Base-by-base conservation (phyloP, 2,113 vertebrate species). In the Aleadryas rufinucha region DNA sequence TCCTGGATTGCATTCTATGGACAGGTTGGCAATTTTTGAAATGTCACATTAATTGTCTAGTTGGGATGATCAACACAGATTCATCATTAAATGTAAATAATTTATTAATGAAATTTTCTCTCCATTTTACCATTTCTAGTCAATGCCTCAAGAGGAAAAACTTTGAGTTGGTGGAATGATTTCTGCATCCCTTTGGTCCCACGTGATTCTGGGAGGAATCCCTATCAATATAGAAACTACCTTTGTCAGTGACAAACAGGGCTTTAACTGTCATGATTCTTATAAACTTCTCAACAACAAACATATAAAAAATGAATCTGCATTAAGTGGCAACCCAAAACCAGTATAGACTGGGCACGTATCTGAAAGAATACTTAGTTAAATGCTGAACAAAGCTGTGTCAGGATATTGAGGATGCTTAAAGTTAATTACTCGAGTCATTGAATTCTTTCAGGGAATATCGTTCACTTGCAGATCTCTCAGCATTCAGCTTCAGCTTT, bases 291-390 rank as follows among this genome's bases (percentile, higher is more conserved):
- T 35, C 30, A 89, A 28, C 12, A 63, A 66, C 23, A 84, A 87
- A 15, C 4, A 50, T 15, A 49, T 3, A 47, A 30, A 74, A 83
- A 71, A 66, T 2, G 70, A 89, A 87, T 21, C 16, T 26, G 2
- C 30, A 30, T 52, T 87, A 69, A 61, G 16, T 24, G 45, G 20
- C 17, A 84, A 54, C 22, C 12, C 41, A 57, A 80, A 91, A 45
- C 6, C 23, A 49, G 11, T 39, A 68, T 31, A 82, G 24, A 19
- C 10, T 39, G 14, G 22, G 7, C 11, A 41, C 0, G 0, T 41
- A 37, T 52, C 37, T 52, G 8, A 80, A 19, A 37, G 8, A 74
- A 65, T 26, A 35, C 16, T 64, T 31, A 61, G 41, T 56, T 52
- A 77, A 80, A 74, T 23, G 13, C 31, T 63, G 47, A 72, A 89